Evolutionary conservation across 2,888 invertebrate genomes (phyloP).

Genomic region (Galerucella calmariensis): DNA sequence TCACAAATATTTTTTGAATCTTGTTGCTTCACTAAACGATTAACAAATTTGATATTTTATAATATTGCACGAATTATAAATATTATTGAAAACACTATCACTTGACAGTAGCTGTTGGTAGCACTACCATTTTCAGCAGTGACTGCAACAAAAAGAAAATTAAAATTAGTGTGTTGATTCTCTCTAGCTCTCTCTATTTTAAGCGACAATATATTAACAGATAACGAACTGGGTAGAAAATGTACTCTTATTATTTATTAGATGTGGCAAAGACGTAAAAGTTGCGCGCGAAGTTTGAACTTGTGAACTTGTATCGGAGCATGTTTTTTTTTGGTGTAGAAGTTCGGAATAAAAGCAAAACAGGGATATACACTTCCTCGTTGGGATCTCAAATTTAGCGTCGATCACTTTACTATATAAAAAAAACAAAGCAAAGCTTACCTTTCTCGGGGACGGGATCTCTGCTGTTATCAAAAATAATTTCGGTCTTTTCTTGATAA

Average conservation of each 20-base stretch:
- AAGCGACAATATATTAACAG: too few species aligned
- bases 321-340: too few species aligned
- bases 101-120: slow-evolving; percentile 10
- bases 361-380: too few species aligned
- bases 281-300: too few species aligned
- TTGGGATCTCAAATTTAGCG: too few species aligned
- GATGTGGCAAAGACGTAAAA: too few species aligned
- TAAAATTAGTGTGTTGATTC: not conserved
- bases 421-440: slow-evolving; percentile 61
- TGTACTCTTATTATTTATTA: too few species aligned
- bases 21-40: not conserved
- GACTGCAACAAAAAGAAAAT: slow-evolving; percentile 28
- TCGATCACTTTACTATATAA: not conserved
- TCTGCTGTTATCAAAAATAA: slow-evolving; percentile 74
- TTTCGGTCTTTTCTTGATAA: slow-evolving; percentile 75
- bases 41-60: not conserved
- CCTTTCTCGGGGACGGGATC: slow-evolving; percentile 85
- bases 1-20: not conserved
- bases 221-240: too few species aligned
- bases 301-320: too few species aligned
- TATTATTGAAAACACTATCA: not conserved
- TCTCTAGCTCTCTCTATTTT: too few species aligned
- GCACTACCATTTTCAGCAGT: slow-evolving; percentile 26
- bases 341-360: too few species aligned
- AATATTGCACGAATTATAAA: not conserved